Evolutionary conservation across 2,113 vertebrate genomes (phyloP).

Genomic region (Melanerpes formicivorus): DNA sequence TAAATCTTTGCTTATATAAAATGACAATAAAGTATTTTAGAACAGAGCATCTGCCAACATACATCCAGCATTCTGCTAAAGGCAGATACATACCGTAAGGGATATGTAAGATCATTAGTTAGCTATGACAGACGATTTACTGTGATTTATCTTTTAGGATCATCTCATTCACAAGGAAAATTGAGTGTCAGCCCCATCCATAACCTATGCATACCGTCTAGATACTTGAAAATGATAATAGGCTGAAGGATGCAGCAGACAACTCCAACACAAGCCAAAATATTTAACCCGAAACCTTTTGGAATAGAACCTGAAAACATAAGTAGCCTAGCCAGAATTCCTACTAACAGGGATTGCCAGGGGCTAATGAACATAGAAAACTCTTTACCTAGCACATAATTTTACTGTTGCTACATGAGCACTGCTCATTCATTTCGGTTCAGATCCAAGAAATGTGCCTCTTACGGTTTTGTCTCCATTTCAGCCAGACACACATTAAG

Average conservation of each 20-base stretch:
- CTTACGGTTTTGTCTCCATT: constrained; percentile 22
- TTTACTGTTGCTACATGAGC: constrained; percentile 65
- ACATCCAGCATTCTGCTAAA: neutral
- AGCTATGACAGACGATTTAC: constrained; percentile 57
- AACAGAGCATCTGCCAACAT: constrained; percentile 32
- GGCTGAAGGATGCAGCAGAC: constrained; percentile 67
- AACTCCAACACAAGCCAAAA: constrained; percentile 67
- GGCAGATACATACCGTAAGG: constrained; percentile 1
- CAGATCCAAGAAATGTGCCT: constrained; percentile 58
- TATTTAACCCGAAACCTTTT: constrained; percentile 70
- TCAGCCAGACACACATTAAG: constrained; percentile 47
- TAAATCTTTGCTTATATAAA: constrained; percentile 52
- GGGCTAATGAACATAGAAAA: constrained; percentile 61
- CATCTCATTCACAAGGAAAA: constrained; percentile 71
- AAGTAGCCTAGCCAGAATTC: constrained; percentile 65
- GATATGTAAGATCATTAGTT: constrained; percentile 33
- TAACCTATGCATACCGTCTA: constrained; percentile 67
- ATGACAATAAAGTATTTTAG: constrained; percentile 36
- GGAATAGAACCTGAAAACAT: constrained; percentile 68
- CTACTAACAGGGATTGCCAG: constrained; percentile 66
- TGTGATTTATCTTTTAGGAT: constrained; percentile 71
- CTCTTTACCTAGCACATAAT: constrained; percentile 58
- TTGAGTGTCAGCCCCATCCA: constrained; percentile 69
- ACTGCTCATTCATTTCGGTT: constrained; percentile 41
- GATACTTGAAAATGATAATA: constrained; percentile 71